Evolutionary conservation across 1,140 invertebrate genomes (phyloP).

Genomic region (Drosophila kikkawai): DNA sequence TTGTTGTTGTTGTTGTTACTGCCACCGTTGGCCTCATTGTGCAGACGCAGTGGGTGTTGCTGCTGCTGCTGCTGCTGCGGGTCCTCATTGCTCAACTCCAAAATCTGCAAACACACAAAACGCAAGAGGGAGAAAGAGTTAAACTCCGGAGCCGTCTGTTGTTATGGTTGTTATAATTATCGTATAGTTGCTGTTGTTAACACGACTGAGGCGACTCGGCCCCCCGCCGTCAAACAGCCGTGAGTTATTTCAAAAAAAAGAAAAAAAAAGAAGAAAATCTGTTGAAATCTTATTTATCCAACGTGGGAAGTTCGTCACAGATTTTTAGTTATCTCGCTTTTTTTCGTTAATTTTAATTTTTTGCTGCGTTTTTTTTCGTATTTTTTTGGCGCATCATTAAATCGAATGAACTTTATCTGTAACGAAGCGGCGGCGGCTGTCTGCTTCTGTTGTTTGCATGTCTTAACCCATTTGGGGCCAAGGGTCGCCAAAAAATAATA

Average conservation of each 20-base stretch:
- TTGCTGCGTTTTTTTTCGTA: slow-evolving; percentile 23
- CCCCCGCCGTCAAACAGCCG: slow-evolving; percentile 49
- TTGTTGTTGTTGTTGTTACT: slow-evolving; percentile 8
- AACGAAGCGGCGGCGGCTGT: slow-evolving; percentile 38
- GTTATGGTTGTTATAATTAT: slow-evolving; percentile 75
- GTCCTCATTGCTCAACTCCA: slow-evolving; percentile 84
- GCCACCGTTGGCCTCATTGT: slow-evolving; percentile 72
- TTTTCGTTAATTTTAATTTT: slow-evolving; percentile 49
- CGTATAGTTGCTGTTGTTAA: slow-evolving; percentile 63
- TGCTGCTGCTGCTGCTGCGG: slow-evolving; percentile 67
- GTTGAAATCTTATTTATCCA: slow-evolving; percentile 74
- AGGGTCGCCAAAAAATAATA: slow-evolving; percentile 7
- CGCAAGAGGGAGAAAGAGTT: slow-evolving; percentile 55
- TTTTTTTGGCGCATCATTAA: slow-evolving; percentile 77
- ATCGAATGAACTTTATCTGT: slow-evolving; percentile 82
- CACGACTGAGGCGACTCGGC: slow-evolving; percentile 42
- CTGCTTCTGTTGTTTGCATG: slow-evolving; percentile 34
- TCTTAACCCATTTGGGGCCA: slow-evolving; percentile 9
- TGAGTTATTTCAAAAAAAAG: slow-evolving; percentile 66
- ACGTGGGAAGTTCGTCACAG: slow-evolving; percentile 72
- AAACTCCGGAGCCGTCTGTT: slow-evolving; percentile 54
- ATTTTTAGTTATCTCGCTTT: slow-evolving; percentile 25
- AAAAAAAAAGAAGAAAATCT: slow-evolving; percentile 46
- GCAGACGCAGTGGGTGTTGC: slow-evolving; percentile 71
- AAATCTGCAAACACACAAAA: slow-evolving; percentile 77